Evolutionary conservation across 1,140 invertebrate species (phyloP), one percentile per base, ranked within the genome.

Genomic region (Drosophila bocki): DNA sequence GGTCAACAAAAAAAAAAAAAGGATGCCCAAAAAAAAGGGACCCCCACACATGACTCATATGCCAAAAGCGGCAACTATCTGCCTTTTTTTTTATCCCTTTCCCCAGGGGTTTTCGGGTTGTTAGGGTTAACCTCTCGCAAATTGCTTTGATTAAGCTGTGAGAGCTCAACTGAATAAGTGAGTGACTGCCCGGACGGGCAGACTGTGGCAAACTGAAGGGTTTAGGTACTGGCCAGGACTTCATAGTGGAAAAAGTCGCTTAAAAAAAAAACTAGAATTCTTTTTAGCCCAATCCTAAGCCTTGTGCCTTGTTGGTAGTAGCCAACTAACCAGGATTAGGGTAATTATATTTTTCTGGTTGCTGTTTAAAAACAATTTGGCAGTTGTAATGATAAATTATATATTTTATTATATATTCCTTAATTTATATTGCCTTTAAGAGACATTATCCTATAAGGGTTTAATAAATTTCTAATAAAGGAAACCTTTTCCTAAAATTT

Each of bases 91-190:
- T 32, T 48, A 6, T 8, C 26, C 8, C 9, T 29, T 29, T 15
- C 26, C 33, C 33, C 5, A 17, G 42, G 39, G 45, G 39, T 67
- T 45, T 56, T 47, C 22, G 32, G 51, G 33, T 32, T 41, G 48
- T 56, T 69, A 67, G 67, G 65, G 67, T 56, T 77, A 77, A 69
- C 63, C 74, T 69, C 54, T 78, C 57, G 74, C 75, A 78, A 78
- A 78, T 78, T 78, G 76, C 75, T 78, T 72, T 78, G 75, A 83
- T 86, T 79, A 87, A 87, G 83, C 67, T 79, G 83, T 79, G 82
- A 45, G 54, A 57, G 35, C 54, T 45, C 53, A 76, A 65, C 60
- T 65, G 71, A 57, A 58, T 76, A 64, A 76, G 32, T 72, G 61
- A 65, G 50, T 39, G 60, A 35, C 26, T 63, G 72, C 22, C 32